Evolutionary conservation across 2,113 vertebrate species (phyloP).

Genomic region (Sturnira hondurensis): DNA sequence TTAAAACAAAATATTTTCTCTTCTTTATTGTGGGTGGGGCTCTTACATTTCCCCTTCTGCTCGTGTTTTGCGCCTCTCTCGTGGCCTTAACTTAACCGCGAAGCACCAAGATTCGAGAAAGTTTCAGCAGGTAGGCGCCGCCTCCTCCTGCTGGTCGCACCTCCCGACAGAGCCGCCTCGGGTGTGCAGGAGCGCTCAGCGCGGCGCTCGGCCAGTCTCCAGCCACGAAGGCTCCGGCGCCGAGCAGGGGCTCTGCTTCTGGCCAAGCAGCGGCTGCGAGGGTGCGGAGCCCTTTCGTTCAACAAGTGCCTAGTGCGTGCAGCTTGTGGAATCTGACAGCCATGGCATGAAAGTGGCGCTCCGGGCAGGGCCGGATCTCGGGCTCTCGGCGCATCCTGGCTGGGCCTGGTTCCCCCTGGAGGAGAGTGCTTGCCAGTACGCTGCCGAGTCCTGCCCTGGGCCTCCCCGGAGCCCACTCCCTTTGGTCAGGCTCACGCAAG

Average conservation of each 20-base stretch:
- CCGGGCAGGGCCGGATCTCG: background rate
- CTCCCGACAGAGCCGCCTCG: background rate
- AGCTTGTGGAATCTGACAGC: background rate
- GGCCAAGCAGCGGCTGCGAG: background rate
- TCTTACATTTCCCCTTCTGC: background rate
- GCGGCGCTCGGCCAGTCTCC: background rate
- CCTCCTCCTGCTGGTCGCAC: background rate
- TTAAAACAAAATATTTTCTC: background rate
- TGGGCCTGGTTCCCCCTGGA: background rate
- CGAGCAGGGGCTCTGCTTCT: background rate
- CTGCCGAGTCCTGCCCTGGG: background rate
- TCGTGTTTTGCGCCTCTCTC: background rate
- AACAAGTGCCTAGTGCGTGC: constrained; percentile 53
- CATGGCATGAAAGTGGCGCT: background rate
- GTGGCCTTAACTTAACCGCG: background rate
- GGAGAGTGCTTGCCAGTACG: background rate
- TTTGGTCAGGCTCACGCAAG: background rate
- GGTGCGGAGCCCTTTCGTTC: constrained; percentile 32
- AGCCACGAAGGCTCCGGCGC: background rate
- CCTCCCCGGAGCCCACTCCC: rapidly evolving
- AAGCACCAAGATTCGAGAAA: constrained; percentile 53
- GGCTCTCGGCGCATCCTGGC: background rate
- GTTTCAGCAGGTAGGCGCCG: constrained; percentile 41
- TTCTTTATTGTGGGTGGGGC: background rate
- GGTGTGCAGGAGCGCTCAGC: background rate